Conservation (phyloP, 2,113 vertebrate genomes). For the Murina feae region DNA sequence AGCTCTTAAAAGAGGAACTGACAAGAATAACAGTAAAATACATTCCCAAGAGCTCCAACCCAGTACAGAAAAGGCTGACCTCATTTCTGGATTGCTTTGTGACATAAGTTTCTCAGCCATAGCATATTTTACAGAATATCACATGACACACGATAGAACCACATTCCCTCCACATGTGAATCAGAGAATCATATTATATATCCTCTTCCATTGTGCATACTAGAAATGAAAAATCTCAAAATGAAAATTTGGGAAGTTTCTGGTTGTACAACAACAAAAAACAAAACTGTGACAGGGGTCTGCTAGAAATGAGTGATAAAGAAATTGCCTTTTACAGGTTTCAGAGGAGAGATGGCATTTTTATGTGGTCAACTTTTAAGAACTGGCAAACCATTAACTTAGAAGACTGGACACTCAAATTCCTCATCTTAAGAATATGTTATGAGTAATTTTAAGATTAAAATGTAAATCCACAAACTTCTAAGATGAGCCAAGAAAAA, state of each 20-base stretch:
- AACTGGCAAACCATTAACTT: background rate
- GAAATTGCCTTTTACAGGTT: background rate
- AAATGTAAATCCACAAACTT: constrained; percentile 24
- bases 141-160: background rate
- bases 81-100: background rate
- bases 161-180: background rate
- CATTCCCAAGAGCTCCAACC: background rate
- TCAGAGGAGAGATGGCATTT: background rate
- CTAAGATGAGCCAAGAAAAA: constrained; percentile 36
- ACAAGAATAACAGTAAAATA: background rate
- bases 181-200: background rate
- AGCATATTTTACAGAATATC: constrained; percentile 19
- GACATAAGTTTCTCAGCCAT: background rate
- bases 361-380: background rate
- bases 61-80: background rate
- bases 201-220: background rate
- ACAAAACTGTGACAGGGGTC: background rate
- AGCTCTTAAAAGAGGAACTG: constrained; percentile 24
- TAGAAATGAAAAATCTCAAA: constrained; percentile 37
- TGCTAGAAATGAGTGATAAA: background rate
- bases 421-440: background rate
- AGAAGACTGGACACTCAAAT: background rate
- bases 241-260: constrained; percentile 9
- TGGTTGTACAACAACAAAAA: background rate
- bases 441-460: constrained; percentile 43